Base-by-base conservation (phyloP, 2,797 vertebrate genomes). In the Novumbra hubbsi region DNA sequence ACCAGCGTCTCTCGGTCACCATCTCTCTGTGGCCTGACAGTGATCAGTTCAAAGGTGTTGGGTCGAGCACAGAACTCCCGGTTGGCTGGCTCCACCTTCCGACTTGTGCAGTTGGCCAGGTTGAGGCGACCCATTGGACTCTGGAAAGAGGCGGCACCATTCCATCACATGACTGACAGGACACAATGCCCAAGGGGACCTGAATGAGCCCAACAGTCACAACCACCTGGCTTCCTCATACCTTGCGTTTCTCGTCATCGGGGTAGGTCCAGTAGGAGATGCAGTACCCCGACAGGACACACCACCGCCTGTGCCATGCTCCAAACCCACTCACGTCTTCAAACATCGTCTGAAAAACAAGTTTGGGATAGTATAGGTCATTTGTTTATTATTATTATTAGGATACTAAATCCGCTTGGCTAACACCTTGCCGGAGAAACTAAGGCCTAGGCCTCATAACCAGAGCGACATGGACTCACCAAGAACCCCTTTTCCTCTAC, bases 201-300 rank as follows among this genome's bases (percentile, higher is more conserved):
- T 38, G 11, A 38, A 41, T 8, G 24, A 12, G 7, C 1, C 28
- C 4, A 41, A 21, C 24, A 41, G 6, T n/a, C 41, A 32, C 7
- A 11, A 11, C 28, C 0, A 9, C 2, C 16, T 41, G 28, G 6
- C 30, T 1, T 24, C 16, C 55, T 4, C 81, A 82, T 80, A 99
- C 98, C 96, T 99, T 99, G 62, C 94, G 84, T 78, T 91, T 97
- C 78, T 99, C 97, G 28, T 99, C 97, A 67, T 99, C 96, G 1
- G 98, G 98, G 69, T 99, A 99, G 0, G 96, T 99, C 98, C 98
- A 99, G 34, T 96, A 99, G 75, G 97, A 97, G 81, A 99, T 93
- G 83, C 93, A 97, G 71, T 97, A 97, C 30, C 96, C 97, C 11
- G 95, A 94, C 21, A 99, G 92, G 30, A 96, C 92, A 67, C 97